Evolutionary conservation across 2,888 invertebrate species (phyloP), one percentile per base, ranked within the genome.

Genomic region (Amphipoea lucens): DNA sequence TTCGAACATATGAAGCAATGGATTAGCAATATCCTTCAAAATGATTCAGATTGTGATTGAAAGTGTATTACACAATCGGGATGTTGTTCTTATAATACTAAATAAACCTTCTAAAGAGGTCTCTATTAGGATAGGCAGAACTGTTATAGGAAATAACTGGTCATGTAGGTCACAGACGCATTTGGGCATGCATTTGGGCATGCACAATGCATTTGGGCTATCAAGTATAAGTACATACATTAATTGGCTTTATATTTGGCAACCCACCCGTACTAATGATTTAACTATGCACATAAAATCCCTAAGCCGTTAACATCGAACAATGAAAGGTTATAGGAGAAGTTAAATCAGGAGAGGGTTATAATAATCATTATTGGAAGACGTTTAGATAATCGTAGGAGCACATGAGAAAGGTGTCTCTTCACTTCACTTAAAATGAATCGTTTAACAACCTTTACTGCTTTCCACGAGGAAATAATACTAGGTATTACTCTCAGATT

Each of bases 251-350:
- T 70, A 84, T 12, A 66, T 71, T 79, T 9, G 62, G 42, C 62
- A 79, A 66, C 72, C 40, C 63, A 85, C 57, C 62, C 54, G 54
- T 40, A 54, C 23, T 29, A 57, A 63, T 68, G 63, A 79, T 72
- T 72, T 72, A 71, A 82, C 54, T 71, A n/a, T 57, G 57, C 71
- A 17, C 84, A 79, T 84, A 12, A 68, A 82, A 84, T 72, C 45
- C 36, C 63, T 63, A 63, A 36, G 20, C 36, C 63, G 63, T 63
- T 63, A 36, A 63, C 36, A 60, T 65, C 20, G 1, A 65, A 80
- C 74, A 66, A 79, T 79, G 4, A 42, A 48, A 42, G 29, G 23
- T 76, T 68, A 51, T 57, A 51, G 78, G 36, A 51, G 60, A 29
- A 60, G 20, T 60, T 29, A 29, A 29, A 29, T 29, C 29, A 29